phyloP scores from a whole-genome alignment of 2,888 invertebrate species.

The Crocallis elinguaria region DNA sequence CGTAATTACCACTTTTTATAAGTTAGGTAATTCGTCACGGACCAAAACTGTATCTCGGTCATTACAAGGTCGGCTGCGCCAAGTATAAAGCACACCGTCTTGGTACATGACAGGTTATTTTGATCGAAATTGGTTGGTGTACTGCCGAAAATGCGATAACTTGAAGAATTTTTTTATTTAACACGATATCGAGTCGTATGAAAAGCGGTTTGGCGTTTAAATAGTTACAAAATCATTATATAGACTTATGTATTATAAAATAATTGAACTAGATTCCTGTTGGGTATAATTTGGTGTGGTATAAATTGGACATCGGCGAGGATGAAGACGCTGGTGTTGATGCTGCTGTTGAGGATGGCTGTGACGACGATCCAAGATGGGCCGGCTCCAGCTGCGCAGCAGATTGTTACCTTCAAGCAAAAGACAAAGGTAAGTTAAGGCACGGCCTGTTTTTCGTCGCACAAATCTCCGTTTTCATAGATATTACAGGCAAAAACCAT shows the following conservation, averaged over 20 bases:
- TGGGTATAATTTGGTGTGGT: neutral
- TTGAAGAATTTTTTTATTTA: no score
- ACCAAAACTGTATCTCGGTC: constrained; percentile 28
- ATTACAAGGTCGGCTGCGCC: constrained; percentile 28
- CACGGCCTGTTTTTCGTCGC: no score
- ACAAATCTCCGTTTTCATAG: no score
- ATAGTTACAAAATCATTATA: no score
- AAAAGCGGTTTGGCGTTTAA: no score
- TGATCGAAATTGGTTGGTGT: neutral
- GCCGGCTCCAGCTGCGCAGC: constrained; percentile 56
- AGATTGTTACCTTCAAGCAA: constrained; percentile 58
- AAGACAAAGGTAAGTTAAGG: constrained; percentile 59
- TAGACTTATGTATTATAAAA: no score
- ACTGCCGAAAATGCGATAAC: neutral
- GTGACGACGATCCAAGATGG: constrained; percentile 36
- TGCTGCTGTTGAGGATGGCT: constrained; percentile 23
- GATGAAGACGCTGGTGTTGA: constrained; percentile 21
- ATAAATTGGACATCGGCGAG: neutral
- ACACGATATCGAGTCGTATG: no score
- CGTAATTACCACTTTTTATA: constrained; percentile 23
- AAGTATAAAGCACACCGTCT: constrained; percentile 25
- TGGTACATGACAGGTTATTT: constrained; percentile 32
- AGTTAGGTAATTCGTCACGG: constrained; percentile 31
- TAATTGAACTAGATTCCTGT: no score
- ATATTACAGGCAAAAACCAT: no score